phyloP scores from a whole-genome alignment of 2,888 invertebrate species.

The Amiota communis region DNA sequence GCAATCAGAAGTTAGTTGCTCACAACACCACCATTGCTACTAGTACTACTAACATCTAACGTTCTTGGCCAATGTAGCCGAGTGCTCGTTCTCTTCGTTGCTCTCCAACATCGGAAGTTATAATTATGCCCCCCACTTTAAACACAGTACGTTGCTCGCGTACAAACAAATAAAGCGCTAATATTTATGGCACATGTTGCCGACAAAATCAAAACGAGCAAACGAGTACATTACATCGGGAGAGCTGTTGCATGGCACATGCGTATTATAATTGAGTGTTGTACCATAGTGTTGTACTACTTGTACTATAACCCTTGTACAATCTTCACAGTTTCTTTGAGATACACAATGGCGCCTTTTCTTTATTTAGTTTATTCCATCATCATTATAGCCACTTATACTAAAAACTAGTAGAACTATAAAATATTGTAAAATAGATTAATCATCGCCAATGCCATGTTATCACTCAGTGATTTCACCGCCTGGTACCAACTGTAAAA shows the following conservation, averaged over 20 bases:
- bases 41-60: background rate
- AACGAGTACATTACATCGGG: too few species aligned
- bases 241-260: constrained; percentile 43
- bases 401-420: constrained; percentile 4
- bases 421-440: background rate
- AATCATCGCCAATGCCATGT: background rate
- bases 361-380: background rate
- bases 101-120: background rate
- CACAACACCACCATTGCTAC: background rate
- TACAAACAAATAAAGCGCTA: constrained; percentile 55
- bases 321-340: background rate
- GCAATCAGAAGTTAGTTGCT: background rate
- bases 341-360: background rate
- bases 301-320: background rate
- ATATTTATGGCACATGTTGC: constrained; percentile 64
- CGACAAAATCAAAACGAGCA: constrained; percentile 26
- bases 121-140: background rate
- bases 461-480: constrained; percentile 82
- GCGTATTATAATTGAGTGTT: constrained; percentile 39
- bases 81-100: background rate
- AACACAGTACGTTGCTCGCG: constrained; percentile 40
- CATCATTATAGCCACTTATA: constrained; percentile 37
- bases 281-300: too few species aligned
- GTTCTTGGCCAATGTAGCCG: background rate
- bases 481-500: constrained; percentile 83